Evolutionary conservation across 2,797 vertebrate genomes (phyloP).

Genomic region (Lagorchestes hirsutus): DNA sequence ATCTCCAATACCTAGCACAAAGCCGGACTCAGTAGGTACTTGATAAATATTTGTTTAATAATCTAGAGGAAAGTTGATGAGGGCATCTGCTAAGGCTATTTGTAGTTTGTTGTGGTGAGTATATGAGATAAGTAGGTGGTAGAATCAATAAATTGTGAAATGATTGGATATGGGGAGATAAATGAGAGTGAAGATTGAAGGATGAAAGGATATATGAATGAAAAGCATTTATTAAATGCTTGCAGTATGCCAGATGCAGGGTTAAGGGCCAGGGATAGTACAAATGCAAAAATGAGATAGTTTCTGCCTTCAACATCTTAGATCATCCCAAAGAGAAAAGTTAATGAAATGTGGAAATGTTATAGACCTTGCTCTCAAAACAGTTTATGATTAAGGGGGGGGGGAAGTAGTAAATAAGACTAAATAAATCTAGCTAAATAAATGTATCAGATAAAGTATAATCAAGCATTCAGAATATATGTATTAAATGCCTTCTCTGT

Average conservation of each 20-base stretch:
- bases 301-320: background rate
- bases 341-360: background rate
- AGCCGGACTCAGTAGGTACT: background rate
- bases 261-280: background rate
- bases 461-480: background rate
- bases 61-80: background rate
- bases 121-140: background rate
- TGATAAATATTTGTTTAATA: background rate
- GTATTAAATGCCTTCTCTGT: background rate
- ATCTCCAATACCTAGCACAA: background rate
- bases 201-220: background rate
- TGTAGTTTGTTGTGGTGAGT: background rate
- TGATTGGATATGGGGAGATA: background rate
- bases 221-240: background rate
- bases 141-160: background rate
- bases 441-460: background rate
- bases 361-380: background rate
- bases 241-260: background rate
- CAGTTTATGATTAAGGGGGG: background rate
- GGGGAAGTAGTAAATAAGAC: background rate
- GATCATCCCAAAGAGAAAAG: background rate
- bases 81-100: background rate
- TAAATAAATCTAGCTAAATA: background rate
- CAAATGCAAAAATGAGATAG: background rate
- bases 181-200: background rate